A percentile compares a stretch with the other conserved stretches of the same genome.
These are phyloP conservation scores for Heliconius erato DNA, from an alignment of 2,888 invertebrate species.

Conservation along the genomic window DNA sequence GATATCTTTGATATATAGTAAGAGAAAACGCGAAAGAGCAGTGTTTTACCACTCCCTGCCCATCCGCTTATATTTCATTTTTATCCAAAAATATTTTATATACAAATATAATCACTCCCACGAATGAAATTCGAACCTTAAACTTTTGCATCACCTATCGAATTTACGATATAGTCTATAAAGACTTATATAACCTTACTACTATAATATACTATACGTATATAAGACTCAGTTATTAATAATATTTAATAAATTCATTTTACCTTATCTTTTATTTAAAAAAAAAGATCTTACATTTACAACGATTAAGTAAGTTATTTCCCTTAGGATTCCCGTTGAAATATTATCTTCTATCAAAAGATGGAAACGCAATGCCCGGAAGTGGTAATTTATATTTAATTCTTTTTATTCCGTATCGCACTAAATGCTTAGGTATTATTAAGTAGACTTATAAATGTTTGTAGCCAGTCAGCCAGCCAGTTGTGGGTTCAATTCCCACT, in stretches of 20 bases:
- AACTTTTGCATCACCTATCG: background rate
- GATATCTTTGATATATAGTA: no score
- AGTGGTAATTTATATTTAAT: constrained; percentile 10
- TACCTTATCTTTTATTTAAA: background rate
- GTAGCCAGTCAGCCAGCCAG: background rate
- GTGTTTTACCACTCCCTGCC: background rate
- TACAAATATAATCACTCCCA: background rate
- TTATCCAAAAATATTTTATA: background rate
- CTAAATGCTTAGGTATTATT: no score
- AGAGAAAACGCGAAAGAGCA: background rate
- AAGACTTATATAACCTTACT: background rate
- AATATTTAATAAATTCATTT: background rate
- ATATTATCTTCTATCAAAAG: constrained; percentile 20
- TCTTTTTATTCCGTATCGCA: background rate
- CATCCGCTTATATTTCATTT: background rate
- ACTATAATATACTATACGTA: background rate
- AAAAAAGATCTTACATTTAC: constrained; percentile 1
- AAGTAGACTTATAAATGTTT: background rate
- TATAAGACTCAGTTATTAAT: background rate
- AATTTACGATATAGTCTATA: background rate
- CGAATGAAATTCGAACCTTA: background rate
- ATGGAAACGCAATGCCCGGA: constrained; percentile 6
- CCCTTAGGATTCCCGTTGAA: constrained; percentile 18
- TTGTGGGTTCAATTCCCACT: no score
- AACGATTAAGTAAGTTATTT: constrained; percentile 25